phyloP scores from a whole-genome alignment of 2,113 vertebrate species.

The Microtus pennsylvanicus region DNA sequence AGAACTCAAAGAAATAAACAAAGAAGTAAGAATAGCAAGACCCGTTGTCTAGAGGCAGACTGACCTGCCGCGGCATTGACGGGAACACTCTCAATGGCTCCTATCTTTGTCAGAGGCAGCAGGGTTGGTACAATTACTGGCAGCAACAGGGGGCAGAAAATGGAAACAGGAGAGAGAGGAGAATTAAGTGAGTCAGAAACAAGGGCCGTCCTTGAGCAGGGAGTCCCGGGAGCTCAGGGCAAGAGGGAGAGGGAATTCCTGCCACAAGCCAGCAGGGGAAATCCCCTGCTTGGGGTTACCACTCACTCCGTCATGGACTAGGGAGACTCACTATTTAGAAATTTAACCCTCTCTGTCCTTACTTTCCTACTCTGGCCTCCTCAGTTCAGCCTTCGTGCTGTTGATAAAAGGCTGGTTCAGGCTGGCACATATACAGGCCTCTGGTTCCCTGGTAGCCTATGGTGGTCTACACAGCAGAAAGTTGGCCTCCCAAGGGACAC shows the following conservation, averaged over 20 bases:
- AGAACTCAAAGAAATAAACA: neutral
- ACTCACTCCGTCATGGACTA: neutral
- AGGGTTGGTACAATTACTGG: neutral
- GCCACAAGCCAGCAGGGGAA: conserved; percentile 38
- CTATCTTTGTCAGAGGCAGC: neutral
- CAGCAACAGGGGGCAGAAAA: neutral
- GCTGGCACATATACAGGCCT: neutral
- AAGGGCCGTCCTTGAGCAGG: neutral
- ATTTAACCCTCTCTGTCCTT: neutral
- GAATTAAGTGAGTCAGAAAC: conserved; percentile 23
- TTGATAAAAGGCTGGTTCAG: neutral
- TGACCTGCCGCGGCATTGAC: neutral
- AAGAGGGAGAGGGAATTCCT: conserved; percentile 58
- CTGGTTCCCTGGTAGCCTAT: neutral
- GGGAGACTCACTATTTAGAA: conserved; percentile 13
- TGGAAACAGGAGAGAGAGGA: neutral
- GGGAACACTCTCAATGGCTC: neutral
- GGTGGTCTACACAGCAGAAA: neutral
- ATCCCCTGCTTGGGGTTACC: neutral
- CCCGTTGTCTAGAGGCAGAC: neutral
- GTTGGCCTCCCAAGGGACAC: neutral
- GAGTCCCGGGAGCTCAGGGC: neutral
- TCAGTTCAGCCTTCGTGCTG: neutral
- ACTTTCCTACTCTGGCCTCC: neutral
- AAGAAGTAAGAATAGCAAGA: neutral